A percentile compares a stretch with the other conserved stretches of the same genome.
Evolutionary conservation across 2,888 invertebrate species (phyloP).

Genomic region (Xanthorhoe designata): DNA sequence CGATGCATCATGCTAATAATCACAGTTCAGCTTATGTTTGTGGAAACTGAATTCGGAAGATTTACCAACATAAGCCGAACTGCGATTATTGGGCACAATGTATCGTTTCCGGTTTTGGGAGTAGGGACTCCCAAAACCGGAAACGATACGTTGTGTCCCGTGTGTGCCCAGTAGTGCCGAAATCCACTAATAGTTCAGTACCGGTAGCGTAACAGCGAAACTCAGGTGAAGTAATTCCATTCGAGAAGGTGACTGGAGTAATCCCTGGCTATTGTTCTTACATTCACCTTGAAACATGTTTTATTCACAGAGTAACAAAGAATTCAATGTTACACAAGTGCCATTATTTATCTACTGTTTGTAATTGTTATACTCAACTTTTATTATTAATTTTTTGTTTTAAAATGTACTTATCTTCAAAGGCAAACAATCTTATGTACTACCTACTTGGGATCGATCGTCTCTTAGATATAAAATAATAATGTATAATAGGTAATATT

Average conservation of each 20-base stretch:
- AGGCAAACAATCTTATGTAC: constrained; percentile 38
- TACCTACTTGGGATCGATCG: constrained; percentile 40
- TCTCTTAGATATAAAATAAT: constrained; percentile 41
- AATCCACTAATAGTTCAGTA: no score
- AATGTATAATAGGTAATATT: constrained; percentile 49
- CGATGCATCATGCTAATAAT: no score
- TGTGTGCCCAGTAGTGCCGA: no score
- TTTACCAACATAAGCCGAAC: no score
- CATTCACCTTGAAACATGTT: background rate
- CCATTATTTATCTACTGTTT: constrained; percentile 44
- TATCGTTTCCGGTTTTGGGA: no score
- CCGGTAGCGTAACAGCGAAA: no score
- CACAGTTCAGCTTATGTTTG: no score
- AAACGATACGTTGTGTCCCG: no score
- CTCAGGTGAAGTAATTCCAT: background rate
- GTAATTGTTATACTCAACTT: constrained; percentile 47
- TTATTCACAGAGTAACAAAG: constrained; percentile 13
- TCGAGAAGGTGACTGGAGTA: background rate
- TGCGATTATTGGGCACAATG: no score
- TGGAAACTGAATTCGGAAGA: no score
- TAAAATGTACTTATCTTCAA: constrained; percentile 40
- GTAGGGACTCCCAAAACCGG: no score
- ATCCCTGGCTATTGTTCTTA: background rate
- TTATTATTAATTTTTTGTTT: constrained; percentile 40
- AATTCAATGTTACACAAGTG: constrained; percentile 39